These are phyloP conservation scores for Montipora sp. DNA, from an alignment of 64 coral and sea anemone genomes.

Conservation along the genomic window DNA sequence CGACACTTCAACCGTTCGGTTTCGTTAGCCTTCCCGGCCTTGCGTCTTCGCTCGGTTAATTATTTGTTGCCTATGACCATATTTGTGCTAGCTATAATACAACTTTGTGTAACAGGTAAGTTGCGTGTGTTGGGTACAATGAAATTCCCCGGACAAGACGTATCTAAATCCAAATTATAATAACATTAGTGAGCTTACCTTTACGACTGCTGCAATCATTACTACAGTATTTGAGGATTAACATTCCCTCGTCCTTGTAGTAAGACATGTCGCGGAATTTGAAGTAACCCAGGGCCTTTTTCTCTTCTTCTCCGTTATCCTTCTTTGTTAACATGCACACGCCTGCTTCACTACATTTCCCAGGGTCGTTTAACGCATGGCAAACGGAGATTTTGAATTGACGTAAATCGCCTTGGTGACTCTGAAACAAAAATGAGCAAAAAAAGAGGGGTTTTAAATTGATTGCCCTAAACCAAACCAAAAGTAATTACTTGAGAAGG, in stretches of 20 bases:
- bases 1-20: too few relatives aligned
- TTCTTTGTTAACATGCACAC: constrained; percentile 2
- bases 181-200: background rate
- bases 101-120: too few relatives aligned
- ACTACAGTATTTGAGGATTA: constrained; percentile 62
- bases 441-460: background rate
- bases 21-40: too few relatives aligned
- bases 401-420: background rate
- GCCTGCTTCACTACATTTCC: background rate
- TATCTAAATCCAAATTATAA: too few relatives aligned
- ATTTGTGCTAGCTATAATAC: too few relatives aligned
- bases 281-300: constrained; percentile 11
- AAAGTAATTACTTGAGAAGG: too few relatives aligned
- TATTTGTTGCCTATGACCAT: too few relatives aligned
- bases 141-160: too few relatives aligned
- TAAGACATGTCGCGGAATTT: constrained; percentile 34
- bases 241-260: constrained; percentile 46
- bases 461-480: too few relatives aligned
- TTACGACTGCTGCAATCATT: background rate
- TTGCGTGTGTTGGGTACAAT: too few relatives aligned
- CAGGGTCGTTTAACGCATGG: background rate
- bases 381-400: constrained; percentile 10
- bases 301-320: too few relatives aligned
- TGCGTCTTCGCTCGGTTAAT: too few relatives aligned
- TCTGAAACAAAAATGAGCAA: background rate